Base-by-base conservation (phyloP, 2,113 vertebrate species). In the Labrus mixtus region DNA sequence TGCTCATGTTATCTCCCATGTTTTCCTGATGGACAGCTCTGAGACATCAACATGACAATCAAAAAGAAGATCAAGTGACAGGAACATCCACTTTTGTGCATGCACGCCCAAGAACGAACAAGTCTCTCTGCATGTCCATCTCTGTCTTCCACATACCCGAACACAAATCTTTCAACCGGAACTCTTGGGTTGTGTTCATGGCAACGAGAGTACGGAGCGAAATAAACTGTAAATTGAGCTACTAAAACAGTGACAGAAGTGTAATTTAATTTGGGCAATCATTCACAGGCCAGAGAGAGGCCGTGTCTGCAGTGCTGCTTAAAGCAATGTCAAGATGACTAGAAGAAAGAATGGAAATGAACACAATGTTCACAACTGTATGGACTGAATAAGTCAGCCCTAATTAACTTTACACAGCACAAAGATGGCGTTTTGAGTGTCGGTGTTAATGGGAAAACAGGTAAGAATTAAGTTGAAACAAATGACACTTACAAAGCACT, bases 271-370 rank as follows among this genome's bases (percentile, higher is more conserved):
- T 78, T 60, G 64, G 65, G 61, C 79, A 73, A 68, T 39, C 41
- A 61, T 78, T 76, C 80, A 78, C 75, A 17, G 65, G 46, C 68
- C 76, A 76, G 53, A 51, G 8, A 65, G 67, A 73, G 53, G 61
- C 37, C 25, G 20, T 20, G 77, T 73, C 84, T 70, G 68, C 50
- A 48, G 7, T 73, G 71, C 72, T 81, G 87, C 92, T 88, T 36
- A 80, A 68, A 88, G 87, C 83, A 79, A 90, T 79, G 87, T 91
- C 89, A 90, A 85, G 81, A 87, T 79, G 73, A 81, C 73, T 91
- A 82, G 85, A 85, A 85, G 79, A 82, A 85, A 59, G 69, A 72
- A 73, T 69, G 63, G 80, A 84, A 87, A 89, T 75, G 70, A 82
- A 80, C 66, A 79, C 82, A 68, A 60, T 71, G 10, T 51, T 73